Evolutionary conservation across 1,140 invertebrate genomes (phyloP), one percentile per base, ranked within the genome.

Genomic region (Lepidurus apus): DNA sequence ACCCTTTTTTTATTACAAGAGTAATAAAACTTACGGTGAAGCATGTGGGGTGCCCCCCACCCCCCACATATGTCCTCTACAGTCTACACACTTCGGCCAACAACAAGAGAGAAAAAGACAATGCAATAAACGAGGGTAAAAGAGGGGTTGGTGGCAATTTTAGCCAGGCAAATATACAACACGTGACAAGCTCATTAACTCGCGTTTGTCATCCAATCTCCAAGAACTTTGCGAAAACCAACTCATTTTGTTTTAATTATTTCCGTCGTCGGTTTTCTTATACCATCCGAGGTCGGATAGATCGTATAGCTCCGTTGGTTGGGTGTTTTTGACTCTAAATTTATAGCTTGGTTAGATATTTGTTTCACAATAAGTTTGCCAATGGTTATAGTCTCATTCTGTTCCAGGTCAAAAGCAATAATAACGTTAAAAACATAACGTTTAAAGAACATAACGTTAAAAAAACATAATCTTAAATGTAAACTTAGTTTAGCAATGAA

Each of bases 1-100:
- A 65, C 53, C 53, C 53, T 21, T 65, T 65, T 65, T 65, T 65
- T 65, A 65, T 65, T 65, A 65, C 53, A 65, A 65, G 17, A 65
- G 53, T 65, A 65, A 65, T 65, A 65, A 65, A 65, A 65, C 53
- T 65, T 65, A 65, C 53, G 5, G 53, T 13, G 17, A n/a, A 65
- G 17, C 7, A 65, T 65, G 53, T 11, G 53, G 53, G 13, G 21
- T 21, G 17, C 53, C 17, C 53, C 21, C 17, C 47, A 65, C 47
- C n/a, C n/a, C n/a, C n/a, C n/a, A n/a, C n/a, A 65, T 65, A 65
- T 65, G 53, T 65, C 53, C 53, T 65, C 21, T 21, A 1, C 53
- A 65, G n/a, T 65, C 21, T 21, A 1, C 53, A 65, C 53, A 17
- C 53, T 65, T 65, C 53, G 53, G 53, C 53, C 53, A 21, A 65